phyloP scores from a whole-genome alignment of 2,113 vertebrate species.

The Mormoops blainvillei region DNA sequence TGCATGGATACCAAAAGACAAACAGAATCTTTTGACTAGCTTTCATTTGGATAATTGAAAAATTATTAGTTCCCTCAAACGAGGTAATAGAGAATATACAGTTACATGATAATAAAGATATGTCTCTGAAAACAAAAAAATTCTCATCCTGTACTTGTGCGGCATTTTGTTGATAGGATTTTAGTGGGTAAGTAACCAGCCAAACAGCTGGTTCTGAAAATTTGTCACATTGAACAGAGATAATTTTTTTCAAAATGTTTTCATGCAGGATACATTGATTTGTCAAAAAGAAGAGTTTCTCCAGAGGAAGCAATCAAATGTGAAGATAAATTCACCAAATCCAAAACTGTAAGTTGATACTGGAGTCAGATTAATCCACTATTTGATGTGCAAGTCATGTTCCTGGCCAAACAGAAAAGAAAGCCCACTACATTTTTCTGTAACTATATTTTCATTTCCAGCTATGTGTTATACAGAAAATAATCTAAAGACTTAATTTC shows the following conservation, averaged over 20 bases:
- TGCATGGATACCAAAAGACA: neutral
- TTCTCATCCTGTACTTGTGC: neutral
- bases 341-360: constrained; percentile 92
- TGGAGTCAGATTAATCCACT: neutral
- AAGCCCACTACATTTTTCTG: neutral
- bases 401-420: neutral
- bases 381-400: neutral
- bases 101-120: neutral
- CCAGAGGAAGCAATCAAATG: constrained; percentile 99
- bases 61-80: neutral
- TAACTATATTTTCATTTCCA: neutral
- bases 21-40: neutral
- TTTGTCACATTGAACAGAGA: neutral
- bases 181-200: neutral
- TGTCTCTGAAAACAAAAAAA: neutral
- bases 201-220: neutral
- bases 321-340: constrained; percentile 99
- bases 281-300: constrained; percentile 99
- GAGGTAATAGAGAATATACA: neutral
- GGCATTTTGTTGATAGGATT: neutral
- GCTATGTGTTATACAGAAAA: neutral
- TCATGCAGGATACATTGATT: constrained; percentile 93
- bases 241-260: constrained; percentile 42
- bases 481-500: constrained; percentile 2
- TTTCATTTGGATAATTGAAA: neutral